phyloP scores from a whole-genome alignment of 1,140 invertebrate genomes.

The Triops cancriformis region DNA sequence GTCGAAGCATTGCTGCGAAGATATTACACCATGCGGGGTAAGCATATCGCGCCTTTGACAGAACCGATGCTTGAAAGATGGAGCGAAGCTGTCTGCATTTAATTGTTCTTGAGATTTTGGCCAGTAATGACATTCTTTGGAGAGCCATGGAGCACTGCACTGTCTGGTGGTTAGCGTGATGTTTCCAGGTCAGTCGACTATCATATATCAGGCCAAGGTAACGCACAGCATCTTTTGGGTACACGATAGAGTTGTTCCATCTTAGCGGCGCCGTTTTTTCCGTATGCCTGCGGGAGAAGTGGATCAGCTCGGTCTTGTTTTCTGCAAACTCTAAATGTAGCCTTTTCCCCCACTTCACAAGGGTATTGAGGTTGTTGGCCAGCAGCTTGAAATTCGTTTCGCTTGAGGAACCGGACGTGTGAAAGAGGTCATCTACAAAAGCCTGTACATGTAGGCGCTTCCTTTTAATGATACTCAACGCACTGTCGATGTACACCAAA shows the following conservation, averaged over 20 bases:
- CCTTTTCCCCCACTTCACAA: neutral
- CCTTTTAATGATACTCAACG: conserved; percentile 8
- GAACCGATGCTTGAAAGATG: no score
- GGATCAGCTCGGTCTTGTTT: conserved; percentile 14
- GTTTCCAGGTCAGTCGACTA: conserved; percentile 13
- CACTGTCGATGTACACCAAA: no score
- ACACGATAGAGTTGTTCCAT: neutral
- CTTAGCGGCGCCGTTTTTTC: neutral
- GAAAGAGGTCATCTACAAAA: conserved; percentile 18
- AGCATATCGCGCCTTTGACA: neutral
- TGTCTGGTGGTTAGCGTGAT: neutral
- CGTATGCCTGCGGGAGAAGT: conserved; percentile 15
- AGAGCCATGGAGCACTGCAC: no score
- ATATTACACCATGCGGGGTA: no score
- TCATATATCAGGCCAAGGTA: no score
- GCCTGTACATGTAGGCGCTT: conserved; percentile 8
- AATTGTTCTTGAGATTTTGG: no score
- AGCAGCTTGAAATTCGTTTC: neutral
- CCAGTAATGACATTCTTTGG: no score
- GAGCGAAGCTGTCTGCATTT: no score
- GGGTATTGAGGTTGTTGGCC: no score
- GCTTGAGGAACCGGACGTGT: neutral
- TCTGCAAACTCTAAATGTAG: neutral
- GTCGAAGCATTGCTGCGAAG: no score
- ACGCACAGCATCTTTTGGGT: neutral